phyloP scores from a whole-genome alignment of 1,140 invertebrate species.

The Paraescarpia echinospica region DNA sequence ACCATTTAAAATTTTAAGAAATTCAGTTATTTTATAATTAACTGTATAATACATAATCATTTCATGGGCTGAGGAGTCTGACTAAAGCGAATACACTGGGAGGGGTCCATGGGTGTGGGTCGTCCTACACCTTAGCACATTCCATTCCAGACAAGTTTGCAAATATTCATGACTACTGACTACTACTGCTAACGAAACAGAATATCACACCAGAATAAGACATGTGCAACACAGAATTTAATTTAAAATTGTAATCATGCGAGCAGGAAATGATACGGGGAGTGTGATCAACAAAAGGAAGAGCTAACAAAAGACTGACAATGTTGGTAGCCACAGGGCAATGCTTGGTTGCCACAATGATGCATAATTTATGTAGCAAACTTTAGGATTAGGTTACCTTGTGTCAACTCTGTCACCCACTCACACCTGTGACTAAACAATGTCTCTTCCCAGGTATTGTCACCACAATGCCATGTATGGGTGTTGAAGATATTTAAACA shows the following conservation, averaged over 20 bases:
- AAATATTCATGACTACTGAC: not conserved
- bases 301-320: not conserved
- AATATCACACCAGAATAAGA: not conserved
- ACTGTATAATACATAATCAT: not conserved
- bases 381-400: slow-evolving; percentile 5
- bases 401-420: not conserved
- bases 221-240: not conserved
- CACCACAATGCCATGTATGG: not conserved
- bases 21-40: too few species aligned
- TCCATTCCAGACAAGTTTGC: not conserved
- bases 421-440: not conserved
- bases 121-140: not conserved
- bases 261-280: not conserved
- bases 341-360: not conserved
- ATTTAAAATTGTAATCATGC: not conserved
- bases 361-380: not conserved
- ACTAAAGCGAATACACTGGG: not conserved
- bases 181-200: not conserved
- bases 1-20: too few species aligned
- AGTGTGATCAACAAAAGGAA: not conserved
- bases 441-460: not conserved
- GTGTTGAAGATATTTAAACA: not conserved
- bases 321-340: not conserved
- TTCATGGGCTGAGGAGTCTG: not conserved
- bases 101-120: not conserved